Base-by-base conservation (phyloP, 2,113 vertebrate genomes). In the Prunella himalayana region DNA sequence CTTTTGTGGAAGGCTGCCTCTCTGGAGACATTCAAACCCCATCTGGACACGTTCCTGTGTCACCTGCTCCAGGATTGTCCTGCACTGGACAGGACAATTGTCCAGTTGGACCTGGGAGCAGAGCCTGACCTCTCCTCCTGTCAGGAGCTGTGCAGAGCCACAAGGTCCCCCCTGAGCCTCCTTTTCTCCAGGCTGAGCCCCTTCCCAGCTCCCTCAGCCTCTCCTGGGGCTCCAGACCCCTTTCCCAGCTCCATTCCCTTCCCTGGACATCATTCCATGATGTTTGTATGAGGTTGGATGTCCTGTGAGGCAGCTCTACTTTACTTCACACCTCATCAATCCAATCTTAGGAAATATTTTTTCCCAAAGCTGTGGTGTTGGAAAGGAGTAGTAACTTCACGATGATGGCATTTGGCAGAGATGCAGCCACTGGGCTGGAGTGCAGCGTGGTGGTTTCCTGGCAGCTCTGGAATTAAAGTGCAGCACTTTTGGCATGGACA, bases 401-500 rank as follows among this genome's bases (percentile, higher is more conserved):
- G 16, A 41, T 3, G 4, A 23, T 20, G 11, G 9, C 0, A 2
- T 39, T 28, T 56, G 10, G 19, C 42, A 35, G 54, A 18, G 33
- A 7, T n/a, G 12, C 7, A 30, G 31, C 50, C 3, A 1, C 13
- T 5, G 56, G 23, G 39, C 30, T 72, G 24, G 44, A 50, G n/a
- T 1, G 13, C 16, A 45, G 14, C 4, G 0, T 21, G 9, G 2
- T n/a, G 37, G 17, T 23, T 59, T 83, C 30, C 28, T 6, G 25
- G 42, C 35, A 37, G 37, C 20, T 42, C 7, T 42, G 25, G 11
- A 31, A 19, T 1, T 45, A 31, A 70, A 70, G 61, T 5, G 12
- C 16, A 27, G 2, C 0, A 0, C 4, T 44, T 51, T 33, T 19
- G 19, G 7, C 19, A 19, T 3, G 1, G 44, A 11, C 1, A 1